Evolutionary conservation across 2,888 invertebrate species (phyloP), one percentile per base, ranked within the genome.

Genomic region (Athripsodes cinereus): DNA sequence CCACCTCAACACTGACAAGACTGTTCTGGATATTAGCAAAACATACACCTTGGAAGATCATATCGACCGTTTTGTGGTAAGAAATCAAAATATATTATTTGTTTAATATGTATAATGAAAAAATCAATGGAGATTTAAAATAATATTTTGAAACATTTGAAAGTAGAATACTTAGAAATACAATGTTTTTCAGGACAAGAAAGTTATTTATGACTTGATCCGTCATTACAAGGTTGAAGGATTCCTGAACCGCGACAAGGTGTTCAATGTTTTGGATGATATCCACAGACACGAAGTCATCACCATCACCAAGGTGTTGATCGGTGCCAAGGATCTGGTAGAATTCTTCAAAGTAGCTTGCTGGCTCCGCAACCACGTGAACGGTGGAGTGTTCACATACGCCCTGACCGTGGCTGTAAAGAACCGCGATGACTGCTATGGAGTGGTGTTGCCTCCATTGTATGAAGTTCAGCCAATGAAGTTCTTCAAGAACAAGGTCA

Each of bases 381-480:
- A 90, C 74, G 83, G 85, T 60, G 87, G 83, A 67, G 82, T 88
- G 78, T 90, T 88, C 71, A 79, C 86, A 60, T 86, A 87, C 67
- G 84, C 87, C 13, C 72, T 87, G 64, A 82, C 82, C 52, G 77
- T 82, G 60, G 86, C 88, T 60, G 76, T 87, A 52, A 79, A 86
- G 70, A 87, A 88, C 70, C 81, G 87, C 52, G 69, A 71, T 8
- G 88, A 89, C 68, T 82, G 83, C 70, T 75, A 78, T 59, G 86
- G 85, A 51, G 74, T 90, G 64, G 76, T 81, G 48, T 70, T 90
- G 21, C 90, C 90, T 21, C 81, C 88, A 22, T 81, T 84, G 48
- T 90, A 90, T 69, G 91, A 91, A 73, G 81, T 90, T 70, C 82
- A 84, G 73, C 91, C 91, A 1, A 83, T 87, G 70, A 82, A 84